Evolutionary conservation across 2,888 invertebrate genomes (phyloP).

Genomic region (Xanthia togata): DNA sequence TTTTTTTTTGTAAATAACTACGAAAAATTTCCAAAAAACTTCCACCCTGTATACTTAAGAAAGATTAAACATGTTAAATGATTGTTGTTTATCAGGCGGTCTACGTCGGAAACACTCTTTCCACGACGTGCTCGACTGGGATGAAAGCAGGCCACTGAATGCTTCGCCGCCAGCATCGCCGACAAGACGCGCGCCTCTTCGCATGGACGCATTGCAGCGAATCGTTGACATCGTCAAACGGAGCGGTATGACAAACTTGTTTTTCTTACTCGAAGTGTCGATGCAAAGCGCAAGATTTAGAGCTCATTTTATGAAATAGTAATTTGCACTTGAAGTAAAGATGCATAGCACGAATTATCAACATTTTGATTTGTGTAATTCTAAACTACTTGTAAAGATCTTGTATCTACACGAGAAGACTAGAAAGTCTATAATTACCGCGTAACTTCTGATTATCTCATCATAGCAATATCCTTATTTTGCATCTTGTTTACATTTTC

Average conservation of each 20-base stretch:
- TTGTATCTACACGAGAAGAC: neutral
- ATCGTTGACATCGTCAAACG: constrained; percentile 96
- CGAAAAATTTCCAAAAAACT: too few species aligned
- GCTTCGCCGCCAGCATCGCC: constrained; percentile 92
- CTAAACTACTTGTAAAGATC: neutral
- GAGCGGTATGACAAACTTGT: constrained; percentile 90
- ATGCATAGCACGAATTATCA: neutral
- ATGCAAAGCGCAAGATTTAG: neutral
- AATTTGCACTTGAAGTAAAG: neutral
- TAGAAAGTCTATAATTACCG: neutral
- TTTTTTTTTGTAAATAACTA: too few species aligned
- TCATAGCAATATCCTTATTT: constrained; percentile 11
- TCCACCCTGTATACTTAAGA: too few species aligned
- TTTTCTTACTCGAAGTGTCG: neutral
- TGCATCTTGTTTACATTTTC: constrained; percentile 8
- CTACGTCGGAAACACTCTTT: constrained; percentile 94
- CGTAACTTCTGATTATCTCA: neutral
- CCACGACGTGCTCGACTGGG: constrained; percentile 94
- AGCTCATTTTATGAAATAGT: neutral
- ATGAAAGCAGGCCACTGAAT: constrained; percentile 87
- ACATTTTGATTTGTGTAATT: neutral
- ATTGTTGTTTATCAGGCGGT: constrained; percentile 80
- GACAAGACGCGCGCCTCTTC: constrained; percentile 90
- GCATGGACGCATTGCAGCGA: constrained; percentile 95
- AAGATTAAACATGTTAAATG: neutral